These are phyloP conservation scores for Bombus waltoni DNA, from an alignment of 1,140 invertebrate species.

Conservation along the genomic window DNA sequence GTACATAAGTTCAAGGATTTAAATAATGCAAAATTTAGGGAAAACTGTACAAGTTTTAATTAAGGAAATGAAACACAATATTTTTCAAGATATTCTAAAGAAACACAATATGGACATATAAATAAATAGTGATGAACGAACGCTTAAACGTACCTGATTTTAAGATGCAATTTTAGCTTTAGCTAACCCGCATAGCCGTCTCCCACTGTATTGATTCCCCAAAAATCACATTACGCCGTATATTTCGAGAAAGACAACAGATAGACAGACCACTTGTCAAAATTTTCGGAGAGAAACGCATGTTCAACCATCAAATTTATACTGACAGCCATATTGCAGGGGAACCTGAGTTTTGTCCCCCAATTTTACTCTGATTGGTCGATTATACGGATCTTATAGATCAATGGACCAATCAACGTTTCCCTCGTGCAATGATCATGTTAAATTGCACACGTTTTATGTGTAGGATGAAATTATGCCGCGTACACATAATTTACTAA, in stretches of 20 bases:
- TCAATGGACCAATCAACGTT: constrained; percentile 58
- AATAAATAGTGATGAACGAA: constrained; percentile 16
- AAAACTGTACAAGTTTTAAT: background rate
- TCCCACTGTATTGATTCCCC: constrained; percentile 71
- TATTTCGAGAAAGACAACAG: constrained; percentile 63
- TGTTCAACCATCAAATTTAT: constrained; percentile 92
- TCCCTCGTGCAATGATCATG: constrained; percentile 37
- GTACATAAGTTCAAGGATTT: background rate
- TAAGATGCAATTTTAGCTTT: constrained; percentile 66
- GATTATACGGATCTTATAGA: constrained; percentile 44
- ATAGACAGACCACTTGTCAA: constrained; percentile 74
- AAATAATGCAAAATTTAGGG: background rate
- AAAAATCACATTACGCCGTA: constrained; percentile 76
- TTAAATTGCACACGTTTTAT: constrained; percentile 15
- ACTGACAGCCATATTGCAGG: constrained; percentile 93
- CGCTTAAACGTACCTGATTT: constrained; percentile 57
- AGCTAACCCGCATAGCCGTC: constrained; percentile 78
- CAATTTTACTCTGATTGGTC: constrained; percentile 86
- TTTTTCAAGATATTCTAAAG: background rate
- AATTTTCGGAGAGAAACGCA: constrained; percentile 89
- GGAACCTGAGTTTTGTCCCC: constrained; percentile 89
- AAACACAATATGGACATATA: constrained; percentile 54
- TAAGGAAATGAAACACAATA: background rate
- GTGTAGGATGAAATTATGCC: background rate
- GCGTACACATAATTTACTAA: constrained; percentile 12